Evolutionary conservation across 1,140 invertebrate species (phyloP).

Genomic region (Cecropterus lyciades): DNA sequence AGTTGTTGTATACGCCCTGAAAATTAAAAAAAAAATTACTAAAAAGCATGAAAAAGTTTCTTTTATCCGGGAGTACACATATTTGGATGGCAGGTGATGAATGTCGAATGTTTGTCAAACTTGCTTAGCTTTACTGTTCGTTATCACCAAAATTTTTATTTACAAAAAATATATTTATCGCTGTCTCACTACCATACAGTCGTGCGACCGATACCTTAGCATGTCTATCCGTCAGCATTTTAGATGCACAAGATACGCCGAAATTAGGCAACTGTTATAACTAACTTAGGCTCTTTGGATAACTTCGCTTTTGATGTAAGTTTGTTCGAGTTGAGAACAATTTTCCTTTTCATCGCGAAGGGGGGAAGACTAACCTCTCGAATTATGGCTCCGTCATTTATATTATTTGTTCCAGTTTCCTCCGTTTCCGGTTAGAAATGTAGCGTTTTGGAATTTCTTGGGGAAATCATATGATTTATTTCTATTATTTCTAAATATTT

Average conservation of each 20-base stretch:
- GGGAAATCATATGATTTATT: no score
- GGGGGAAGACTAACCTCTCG: background rate
- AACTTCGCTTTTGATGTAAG: slow-evolving; percentile 48
- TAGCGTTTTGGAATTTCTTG: no score
- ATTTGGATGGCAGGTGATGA: no score
- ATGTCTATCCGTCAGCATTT: slow-evolving; percentile 38
- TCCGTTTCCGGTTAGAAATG: slow-evolving; percentile 3
- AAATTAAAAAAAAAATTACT: no score
- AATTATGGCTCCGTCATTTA: slow-evolving; percentile 15
- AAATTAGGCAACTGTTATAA: slow-evolving; percentile 53
- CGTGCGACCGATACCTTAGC: background rate
- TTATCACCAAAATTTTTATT: no score
- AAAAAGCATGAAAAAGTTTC: no score
- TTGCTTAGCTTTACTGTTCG: no score
- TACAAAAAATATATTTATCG: background rate
- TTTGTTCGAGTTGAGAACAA: slow-evolving; percentile 39
- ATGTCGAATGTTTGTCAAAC: no score
- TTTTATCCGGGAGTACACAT: no score
- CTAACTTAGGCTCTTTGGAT: slow-evolving; percentile 45
- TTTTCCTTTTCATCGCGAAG: slow-evolving; percentile 38
- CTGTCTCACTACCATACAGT: background rate
- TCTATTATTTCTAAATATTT: no score
- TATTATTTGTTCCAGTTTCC: background rate
- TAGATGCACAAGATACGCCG: slow-evolving; percentile 46
- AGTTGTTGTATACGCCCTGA: no score